Evolutionary conservation across 2,797 vertebrate genomes (phyloP).

Genomic region (Anguilla megastoma): DNA sequence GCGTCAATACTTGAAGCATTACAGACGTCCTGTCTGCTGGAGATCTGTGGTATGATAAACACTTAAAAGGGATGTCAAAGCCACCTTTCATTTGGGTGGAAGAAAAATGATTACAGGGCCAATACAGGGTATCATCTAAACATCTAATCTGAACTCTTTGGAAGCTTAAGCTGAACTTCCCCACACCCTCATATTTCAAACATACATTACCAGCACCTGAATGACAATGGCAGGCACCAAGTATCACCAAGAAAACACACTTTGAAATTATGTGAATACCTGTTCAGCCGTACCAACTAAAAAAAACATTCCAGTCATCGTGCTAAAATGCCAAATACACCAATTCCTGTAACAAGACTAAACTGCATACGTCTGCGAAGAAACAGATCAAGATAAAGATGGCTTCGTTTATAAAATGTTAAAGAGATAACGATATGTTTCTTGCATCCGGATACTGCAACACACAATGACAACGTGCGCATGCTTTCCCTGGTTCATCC

Average conservation of each 20-base stretch:
- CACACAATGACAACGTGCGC: background rate
- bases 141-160: slow-evolving; percentile 16
- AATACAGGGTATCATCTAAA: slow-evolving; percentile 9
- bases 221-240: background rate
- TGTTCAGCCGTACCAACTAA: background rate
- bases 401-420: background rate
- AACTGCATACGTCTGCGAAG: background rate
- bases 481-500: background rate
- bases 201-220: slow-evolving; percentile 9
- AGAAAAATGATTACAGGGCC: slow-evolving; percentile 20
- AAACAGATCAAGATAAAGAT: background rate
- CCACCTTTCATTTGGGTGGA: background rate
- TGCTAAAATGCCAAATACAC: background rate
- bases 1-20: background rate
- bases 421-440: background rate
- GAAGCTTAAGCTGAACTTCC: slow-evolving; percentile 22
- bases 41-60: background rate
- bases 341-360: background rate
- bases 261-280: background rate
- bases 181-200: slow-evolving; percentile 21
- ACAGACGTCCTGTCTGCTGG: background rate
- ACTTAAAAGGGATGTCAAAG: background rate
- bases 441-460: background rate
- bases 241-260: background rate
- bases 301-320: background rate